Percentiles rank a stretch among this genome's conserved stretches.
phyloP scores from a whole-genome alignment of 2,888 invertebrate species.

The Ceriagrion tenellum region DNA sequence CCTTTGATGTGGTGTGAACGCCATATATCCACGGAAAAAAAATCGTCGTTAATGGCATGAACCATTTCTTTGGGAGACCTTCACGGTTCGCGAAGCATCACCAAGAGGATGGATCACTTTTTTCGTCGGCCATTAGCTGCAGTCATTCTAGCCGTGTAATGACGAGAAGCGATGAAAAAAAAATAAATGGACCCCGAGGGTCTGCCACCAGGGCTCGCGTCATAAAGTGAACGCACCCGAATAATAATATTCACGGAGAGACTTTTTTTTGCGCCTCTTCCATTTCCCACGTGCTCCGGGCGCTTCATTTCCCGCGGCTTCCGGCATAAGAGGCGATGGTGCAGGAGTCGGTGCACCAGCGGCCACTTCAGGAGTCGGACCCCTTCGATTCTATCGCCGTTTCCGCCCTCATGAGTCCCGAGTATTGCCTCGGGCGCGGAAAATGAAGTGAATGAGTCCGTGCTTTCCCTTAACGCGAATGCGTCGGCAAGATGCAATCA shows the following conservation, averaged over 20 bases:
- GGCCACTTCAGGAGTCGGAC: background rate
- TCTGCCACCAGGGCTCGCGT: background rate
- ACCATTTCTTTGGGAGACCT: background rate
- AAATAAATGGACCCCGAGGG: background rate
- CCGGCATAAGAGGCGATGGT: background rate
- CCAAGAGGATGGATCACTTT: background rate
- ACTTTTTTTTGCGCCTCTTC: background rate
- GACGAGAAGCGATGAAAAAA: background rate
- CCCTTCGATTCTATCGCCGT: background rate
- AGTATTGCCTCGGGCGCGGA: background rate
- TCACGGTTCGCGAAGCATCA: background rate
- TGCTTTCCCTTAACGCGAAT: background rate
- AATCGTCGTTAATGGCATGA: background rate
- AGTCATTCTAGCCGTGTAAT: background rate
- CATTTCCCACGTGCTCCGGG: background rate
- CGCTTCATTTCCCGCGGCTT: background rate
- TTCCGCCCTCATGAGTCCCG: background rate
- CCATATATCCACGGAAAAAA: background rate
- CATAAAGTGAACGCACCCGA: background rate
- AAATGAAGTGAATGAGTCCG: background rate
- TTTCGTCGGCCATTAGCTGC: background rate
- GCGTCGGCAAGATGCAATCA: too few relatives aligned
- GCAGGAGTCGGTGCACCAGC: background rate
- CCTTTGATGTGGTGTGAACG: background rate
- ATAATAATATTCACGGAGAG: background rate